phyloP scores from a whole-genome alignment of 2,113 vertebrate genomes.

The Motacilla alba region DNA sequence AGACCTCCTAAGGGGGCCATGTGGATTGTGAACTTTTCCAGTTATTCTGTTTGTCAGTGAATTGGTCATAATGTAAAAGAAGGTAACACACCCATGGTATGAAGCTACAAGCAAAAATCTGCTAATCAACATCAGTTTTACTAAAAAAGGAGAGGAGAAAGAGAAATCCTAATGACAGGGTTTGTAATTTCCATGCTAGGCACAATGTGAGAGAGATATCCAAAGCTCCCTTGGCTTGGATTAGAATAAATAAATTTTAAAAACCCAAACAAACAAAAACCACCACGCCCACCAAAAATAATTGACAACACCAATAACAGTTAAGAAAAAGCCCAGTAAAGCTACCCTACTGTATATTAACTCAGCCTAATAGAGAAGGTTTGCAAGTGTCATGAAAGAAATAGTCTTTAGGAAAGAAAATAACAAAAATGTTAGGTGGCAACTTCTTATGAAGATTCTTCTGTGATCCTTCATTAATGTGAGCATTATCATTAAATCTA shows the following conservation, averaged over 20 bases:
- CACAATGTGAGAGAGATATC: neutral
- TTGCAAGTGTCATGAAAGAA: neutral
- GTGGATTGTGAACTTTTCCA: neutral
- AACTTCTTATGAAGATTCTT: neutral
- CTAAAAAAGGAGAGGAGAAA: neutral
- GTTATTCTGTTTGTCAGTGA: neutral
- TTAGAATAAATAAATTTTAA: neutral
- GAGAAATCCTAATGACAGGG: neutral
- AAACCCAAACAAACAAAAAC: neutral
- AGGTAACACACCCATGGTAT: neutral
- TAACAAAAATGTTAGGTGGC: neutral
- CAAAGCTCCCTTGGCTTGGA: neutral
- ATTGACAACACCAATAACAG: neutral
- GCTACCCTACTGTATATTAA: neutral
- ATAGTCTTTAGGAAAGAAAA: neutral
- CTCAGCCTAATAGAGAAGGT: neutral
- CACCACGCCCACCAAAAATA: fast-evolving
- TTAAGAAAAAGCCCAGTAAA: neutral
- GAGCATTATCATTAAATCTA: neutral
- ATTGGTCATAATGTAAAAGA: neutral
- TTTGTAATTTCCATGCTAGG: neutral
- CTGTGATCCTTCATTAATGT: neutral
- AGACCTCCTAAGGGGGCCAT: neutral
- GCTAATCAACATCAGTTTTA: neutral
- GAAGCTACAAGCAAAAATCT: neutral